A percentile compares a stretch with the other conserved stretches of the same genome.
Evolutionary conservation across 2,888 invertebrate genomes (phyloP).

Genomic region (Agrochola lychnidis): DNA sequence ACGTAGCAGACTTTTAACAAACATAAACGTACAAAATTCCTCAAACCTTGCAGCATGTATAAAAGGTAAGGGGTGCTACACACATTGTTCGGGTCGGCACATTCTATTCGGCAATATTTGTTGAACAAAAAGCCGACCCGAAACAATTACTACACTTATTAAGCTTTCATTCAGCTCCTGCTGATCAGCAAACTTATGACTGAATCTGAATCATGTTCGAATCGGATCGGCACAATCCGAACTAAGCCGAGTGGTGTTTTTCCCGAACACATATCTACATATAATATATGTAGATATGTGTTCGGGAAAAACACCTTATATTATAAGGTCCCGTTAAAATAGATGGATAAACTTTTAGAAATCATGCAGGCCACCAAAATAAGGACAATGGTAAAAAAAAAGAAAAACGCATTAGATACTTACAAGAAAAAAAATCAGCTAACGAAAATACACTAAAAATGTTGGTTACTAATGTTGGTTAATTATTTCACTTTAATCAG

Average conservation of each 20-base stretch:
- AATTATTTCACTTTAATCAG: too few species aligned
- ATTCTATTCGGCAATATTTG: not conserved
- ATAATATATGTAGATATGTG: too few species aligned
- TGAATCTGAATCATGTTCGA: not conserved
- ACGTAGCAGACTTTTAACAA: constrained; percentile 25
- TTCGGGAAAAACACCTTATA: too few species aligned
- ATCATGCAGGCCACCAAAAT: too few species aligned
- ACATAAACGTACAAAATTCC: constrained; percentile 42
- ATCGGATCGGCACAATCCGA: not conserved
- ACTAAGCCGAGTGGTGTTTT: not conserved
- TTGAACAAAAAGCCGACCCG: not conserved
- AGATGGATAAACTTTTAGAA: too few species aligned
- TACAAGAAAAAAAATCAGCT: too few species aligned
- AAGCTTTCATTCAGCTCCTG: not conserved
- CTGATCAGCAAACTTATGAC: not conserved
- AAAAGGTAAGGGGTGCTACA: constrained; percentile 2
- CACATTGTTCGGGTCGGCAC: not conserved
- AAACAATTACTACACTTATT: not conserved
- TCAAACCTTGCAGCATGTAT: not conserved
- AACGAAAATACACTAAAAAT: too few species aligned
- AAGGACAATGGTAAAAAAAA: too few species aligned
- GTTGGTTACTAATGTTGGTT: too few species aligned
- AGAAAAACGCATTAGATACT: too few species aligned
- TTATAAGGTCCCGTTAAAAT: too few species aligned
- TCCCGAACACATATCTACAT: not conserved